These are phyloP conservation scores for Drosophila kuntzei DNA, from an alignment of 2,888 invertebrate genomes.

Conservation along the genomic window DNA sequence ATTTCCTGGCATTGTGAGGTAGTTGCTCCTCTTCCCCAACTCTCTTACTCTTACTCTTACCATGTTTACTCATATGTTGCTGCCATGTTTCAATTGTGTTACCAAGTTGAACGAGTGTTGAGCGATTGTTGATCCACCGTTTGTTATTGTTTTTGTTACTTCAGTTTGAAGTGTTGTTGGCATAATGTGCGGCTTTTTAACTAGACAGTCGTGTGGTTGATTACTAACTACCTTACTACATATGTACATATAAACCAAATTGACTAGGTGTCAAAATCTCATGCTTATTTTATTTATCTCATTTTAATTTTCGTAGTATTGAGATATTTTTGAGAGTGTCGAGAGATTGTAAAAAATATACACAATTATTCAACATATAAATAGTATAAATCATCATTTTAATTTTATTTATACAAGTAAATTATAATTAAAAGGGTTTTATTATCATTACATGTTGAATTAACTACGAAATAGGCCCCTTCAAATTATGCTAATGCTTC, in stretches of 20 bases:
- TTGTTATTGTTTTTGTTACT: slow-evolving; percentile 22
- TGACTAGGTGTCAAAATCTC: too few species aligned
- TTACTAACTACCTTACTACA: neutral
- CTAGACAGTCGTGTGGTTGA: slow-evolving; percentile 56
- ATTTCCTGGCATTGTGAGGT: slow-evolving; percentile 58
- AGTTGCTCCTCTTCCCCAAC: slow-evolving; percentile 10
- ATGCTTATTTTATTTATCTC: too few species aligned
- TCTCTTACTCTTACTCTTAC: neutral
- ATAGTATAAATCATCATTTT: fast-evolving
- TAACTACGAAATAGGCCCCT: neutral
- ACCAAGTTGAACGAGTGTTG: slow-evolving; percentile 44
- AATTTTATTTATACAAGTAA: neutral
- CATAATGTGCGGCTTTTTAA: slow-evolving; percentile 41
- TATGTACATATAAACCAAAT: neutral
- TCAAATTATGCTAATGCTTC: slow-evolving; percentile 18
- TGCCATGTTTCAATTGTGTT: slow-evolving; percentile 59
- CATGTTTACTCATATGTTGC: slow-evolving; percentile 1
- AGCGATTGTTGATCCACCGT: slow-evolving; percentile 24
- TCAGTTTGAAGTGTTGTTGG: slow-evolving; percentile 61
- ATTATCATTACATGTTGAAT: neutral
- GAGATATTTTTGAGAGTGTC: too few species aligned
- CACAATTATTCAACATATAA: neutral
- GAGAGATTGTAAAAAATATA: too few species aligned
- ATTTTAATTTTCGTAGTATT: too few species aligned
- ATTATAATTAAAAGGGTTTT: neutral